Evolutionary conservation across 2,113 vertebrate genomes (phyloP).

Genomic region (Calyptomena viridis): DNA sequence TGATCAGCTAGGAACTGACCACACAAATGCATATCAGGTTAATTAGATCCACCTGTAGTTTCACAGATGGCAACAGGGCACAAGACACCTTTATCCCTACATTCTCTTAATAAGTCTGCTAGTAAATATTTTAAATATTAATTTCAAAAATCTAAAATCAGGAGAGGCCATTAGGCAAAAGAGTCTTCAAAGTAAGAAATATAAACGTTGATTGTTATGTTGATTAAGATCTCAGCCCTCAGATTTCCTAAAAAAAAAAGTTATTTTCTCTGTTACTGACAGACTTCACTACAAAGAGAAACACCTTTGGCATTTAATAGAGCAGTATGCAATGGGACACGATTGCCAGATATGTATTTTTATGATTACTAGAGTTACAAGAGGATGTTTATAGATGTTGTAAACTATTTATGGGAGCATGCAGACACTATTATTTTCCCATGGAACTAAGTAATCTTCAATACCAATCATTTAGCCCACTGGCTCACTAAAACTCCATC

Average conservation of each 20-base stretch:
- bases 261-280: not conserved
- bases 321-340: not conserved
- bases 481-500: not conserved
- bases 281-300: not conserved
- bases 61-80: not conserved
- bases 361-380: not conserved
- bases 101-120: not conserved
- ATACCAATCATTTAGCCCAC: not conserved
- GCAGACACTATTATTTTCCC: not conserved
- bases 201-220: too few species aligned
- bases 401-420: not conserved
- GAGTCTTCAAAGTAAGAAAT: not conserved
- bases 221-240: not conserved
- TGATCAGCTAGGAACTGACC: not conserved
- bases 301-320: not conserved
- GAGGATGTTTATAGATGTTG: slow-evolving; percentile 17
- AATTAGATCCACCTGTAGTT: not conserved
- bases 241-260: not conserved
- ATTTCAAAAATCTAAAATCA: not conserved
- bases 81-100: not conserved
- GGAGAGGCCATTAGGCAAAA: not conserved
- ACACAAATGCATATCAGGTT: not conserved
- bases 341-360: not conserved
- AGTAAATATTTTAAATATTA: not conserved
- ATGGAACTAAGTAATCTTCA: not conserved